These are phyloP conservation scores for Vanessa tameamea DNA, from an alignment of 1,140 invertebrate species.

Conservation along the genomic window DNA sequence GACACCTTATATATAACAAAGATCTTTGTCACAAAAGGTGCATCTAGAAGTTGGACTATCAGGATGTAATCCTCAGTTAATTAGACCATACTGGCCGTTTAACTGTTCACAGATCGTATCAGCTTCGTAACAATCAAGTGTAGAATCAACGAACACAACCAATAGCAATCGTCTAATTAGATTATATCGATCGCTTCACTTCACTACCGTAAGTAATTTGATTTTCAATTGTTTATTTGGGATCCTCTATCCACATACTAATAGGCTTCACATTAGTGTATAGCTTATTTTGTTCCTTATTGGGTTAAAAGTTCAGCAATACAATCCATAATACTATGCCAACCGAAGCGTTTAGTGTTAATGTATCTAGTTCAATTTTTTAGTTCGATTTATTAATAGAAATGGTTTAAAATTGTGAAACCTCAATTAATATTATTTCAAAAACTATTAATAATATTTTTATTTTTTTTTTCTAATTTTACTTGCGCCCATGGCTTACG, in stretches of 20 bases:
- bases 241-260: neutral
- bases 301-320: too few relatives aligned
- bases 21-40: too few relatives aligned
- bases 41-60: too few relatives aligned
- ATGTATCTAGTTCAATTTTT: too few relatives aligned
- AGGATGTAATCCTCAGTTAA: neutral
- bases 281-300: too few relatives aligned
- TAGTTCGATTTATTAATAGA: too few relatives aligned
- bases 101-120: slow-evolving; percentile 9
- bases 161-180: slow-evolving; percentile 19
- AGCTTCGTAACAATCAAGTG: slow-evolving; percentile 14
- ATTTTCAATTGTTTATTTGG: neutral
- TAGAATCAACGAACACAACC: slow-evolving; percentile 8
- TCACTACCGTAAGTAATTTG: slow-evolving; percentile 10
- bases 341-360: too few relatives aligned
- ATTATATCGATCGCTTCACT: slow-evolving; percentile 17
- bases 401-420: too few relatives aligned
- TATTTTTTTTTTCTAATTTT: too few relatives aligned
- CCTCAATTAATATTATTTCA: neutral
- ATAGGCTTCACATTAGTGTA: neutral
- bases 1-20: too few relatives aligned
- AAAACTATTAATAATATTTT: neutral
- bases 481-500: too few relatives aligned
- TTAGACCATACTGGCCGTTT: neutral
- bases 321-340: too few relatives aligned